Base-by-base conservation (phyloP, 2,888 invertebrate species). In the Cryptocephalus primarius region DNA sequence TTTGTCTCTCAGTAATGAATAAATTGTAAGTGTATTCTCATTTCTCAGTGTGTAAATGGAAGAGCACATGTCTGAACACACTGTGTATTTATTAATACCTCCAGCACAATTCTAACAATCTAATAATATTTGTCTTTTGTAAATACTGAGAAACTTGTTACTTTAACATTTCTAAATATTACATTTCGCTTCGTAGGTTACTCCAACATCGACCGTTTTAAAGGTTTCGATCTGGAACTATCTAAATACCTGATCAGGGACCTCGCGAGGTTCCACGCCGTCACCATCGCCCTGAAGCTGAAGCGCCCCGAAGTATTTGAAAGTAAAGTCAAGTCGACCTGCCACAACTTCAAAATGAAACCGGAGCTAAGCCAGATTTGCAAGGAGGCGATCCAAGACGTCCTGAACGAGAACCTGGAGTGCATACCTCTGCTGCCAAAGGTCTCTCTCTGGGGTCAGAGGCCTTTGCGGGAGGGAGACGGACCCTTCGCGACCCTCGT, bases 211-310 rank as follows among this genome's bases (percentile, higher is more conserved):
- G 67, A 76, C 45, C 69, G 79, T 31, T 57, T 63, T 38, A 55
- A 60, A 48, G 73, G 76, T 46, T 72, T 76, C 44, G 74, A 78
- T 57, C 57, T 74, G 39, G 63, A 66, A 1, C 72, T 75, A 40
- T 67, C 73, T 1, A 66, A 64, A 45, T 45, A 74, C 1, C 67
- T 74, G 1, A 57, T 78, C 1, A 59, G 66, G 40, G 64, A 72
- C 22, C 54, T 78, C 53, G 78, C 78, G 0, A 67, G 70, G 52
- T 77, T 75, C 54, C 79, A 80, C 58, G 76, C 77, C 0, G 61
- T 76, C 12, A 72, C 75, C 1, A 69, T 77, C 8, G 76, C 73
- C 0, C 61, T 74, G 44, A 74, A 76, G 44, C 46, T 67, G 0
- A 67, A 63, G 44, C 64, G 71, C 44, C 71, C 73, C 1, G 57